phyloP scores from a whole-genome alignment of 2,888 invertebrate genomes.

The Eueremaeus valkanovi region DNA sequence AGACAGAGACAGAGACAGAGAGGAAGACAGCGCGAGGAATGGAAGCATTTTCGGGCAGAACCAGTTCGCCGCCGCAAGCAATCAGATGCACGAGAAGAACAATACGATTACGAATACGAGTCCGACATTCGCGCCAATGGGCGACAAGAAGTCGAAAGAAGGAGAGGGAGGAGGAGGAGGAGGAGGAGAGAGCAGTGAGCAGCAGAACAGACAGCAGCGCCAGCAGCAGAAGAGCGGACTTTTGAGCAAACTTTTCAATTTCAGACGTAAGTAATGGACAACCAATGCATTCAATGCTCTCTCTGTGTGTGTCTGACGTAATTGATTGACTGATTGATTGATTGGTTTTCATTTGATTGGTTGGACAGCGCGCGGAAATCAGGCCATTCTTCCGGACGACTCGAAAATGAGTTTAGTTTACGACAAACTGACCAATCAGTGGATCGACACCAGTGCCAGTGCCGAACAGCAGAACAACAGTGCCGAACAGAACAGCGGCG shows the following conservation, averaged over 20 bases:
- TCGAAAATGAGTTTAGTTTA: conserved; percentile 43
- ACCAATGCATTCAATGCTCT: no score
- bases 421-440: conserved; percentile 31
- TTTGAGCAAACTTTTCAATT: conserved; percentile 21
- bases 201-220: not conserved
- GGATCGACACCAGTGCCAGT: conserved; percentile 29
- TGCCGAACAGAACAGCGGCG: not conserved
- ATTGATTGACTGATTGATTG: not conserved
- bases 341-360: not conserved
- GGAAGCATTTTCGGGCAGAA: no score
- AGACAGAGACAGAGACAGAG: no score
- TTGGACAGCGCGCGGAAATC: conserved; percentile 42
- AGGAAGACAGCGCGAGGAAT: no score
- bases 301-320: not conserved
- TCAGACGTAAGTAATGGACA: conserved; percentile 31
- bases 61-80: not conserved
- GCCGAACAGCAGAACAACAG: not conserved
- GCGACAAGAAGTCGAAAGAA: not conserved
- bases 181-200: not conserved
- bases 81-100: not conserved
- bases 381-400: conserved; percentile 47
- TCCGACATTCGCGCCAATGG: no score
- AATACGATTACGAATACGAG: not conserved
- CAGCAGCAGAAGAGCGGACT: conserved; percentile 7
- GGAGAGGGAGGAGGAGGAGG: no score